Percentiles rank a stretch among this genome's conserved stretches.
Evolutionary conservation across 2,888 invertebrate genomes (phyloP).

Genomic region (Caenorhabditis zanzibari): DNA sequence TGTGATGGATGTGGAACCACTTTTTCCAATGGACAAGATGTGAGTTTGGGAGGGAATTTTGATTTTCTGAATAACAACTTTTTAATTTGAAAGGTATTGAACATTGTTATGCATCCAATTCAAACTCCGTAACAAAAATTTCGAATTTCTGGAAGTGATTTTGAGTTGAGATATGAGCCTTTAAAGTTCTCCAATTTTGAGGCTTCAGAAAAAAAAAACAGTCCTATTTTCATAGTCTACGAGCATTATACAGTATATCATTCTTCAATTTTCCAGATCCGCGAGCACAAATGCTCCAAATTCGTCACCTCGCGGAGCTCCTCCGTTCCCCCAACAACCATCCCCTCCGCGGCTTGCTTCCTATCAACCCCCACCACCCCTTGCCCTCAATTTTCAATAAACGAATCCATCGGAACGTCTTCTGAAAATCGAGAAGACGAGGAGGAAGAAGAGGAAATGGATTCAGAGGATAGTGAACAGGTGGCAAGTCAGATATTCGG

Average conservation of each 20-base stretch:
- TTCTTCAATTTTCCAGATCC: conserved; percentile 51
- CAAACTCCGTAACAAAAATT: not conserved
- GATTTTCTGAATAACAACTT: too few species aligned
- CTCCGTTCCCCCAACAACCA: conserved; percentile 44
- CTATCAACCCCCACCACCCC: conserved; percentile 51
- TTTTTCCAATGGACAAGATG: conserved; percentile 70
- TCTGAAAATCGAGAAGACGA: conserved; percentile 42
- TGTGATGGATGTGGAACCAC: conserved; percentile 70
- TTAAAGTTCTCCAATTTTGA: too few species aligned
- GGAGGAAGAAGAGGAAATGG: conserved; percentile 52
- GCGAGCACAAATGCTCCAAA: conserved; percentile 64
- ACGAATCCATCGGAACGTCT: conserved; percentile 53
- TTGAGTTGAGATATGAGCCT: too few species aligned
- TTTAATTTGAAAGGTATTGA: too few species aligned
- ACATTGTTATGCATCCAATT: too few species aligned
- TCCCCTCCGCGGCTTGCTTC: conserved; percentile 42
- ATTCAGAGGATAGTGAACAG: conserved; percentile 34
- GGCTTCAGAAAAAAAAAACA: too few species aligned
- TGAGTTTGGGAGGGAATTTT: conserved; percentile 22
- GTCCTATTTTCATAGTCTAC: too few species aligned
- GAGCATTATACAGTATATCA: too few species aligned
- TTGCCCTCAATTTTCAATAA: conserved; percentile 60
- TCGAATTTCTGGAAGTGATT: too few species aligned
- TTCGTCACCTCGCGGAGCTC: conserved; percentile 24
- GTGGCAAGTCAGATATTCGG: conserved; percentile 25